Evolutionary conservation across 2,797 vertebrate genomes (phyloP).

Genomic region (Pseudomugil gertrudae): DNA sequence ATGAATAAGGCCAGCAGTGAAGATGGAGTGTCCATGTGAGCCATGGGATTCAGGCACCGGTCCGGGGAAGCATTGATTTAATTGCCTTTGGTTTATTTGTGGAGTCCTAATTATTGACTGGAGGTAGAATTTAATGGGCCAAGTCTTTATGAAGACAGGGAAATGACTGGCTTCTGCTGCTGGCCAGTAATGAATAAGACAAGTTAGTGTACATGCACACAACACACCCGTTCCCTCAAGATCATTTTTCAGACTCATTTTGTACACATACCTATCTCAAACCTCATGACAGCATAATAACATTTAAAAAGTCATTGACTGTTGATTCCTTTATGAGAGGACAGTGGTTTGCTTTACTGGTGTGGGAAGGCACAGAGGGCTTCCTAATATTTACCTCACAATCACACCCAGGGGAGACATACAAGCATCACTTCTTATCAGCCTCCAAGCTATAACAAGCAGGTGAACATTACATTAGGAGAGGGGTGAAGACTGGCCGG

Average conservation of each 20-base stretch:
- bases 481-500: constrained; percentile 58
- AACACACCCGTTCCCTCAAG: constrained; percentile 82
- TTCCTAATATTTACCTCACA: constrained; percentile 77
- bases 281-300: constrained; percentile 91
- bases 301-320: constrained; percentile 94
- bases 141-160: constrained; percentile 96
- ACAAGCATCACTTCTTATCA: constrained; percentile 80
- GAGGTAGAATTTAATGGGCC: constrained; percentile 98
- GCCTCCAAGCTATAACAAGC: constrained; percentile 78
- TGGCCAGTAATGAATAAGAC: constrained; percentile 91
- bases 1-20: constrained; percentile 79
- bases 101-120: constrained; percentile 99
- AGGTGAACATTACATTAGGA: constrained; percentile 70
- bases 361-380: constrained; percentile 79
- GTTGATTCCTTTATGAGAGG: constrained; percentile 91
- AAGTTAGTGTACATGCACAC: constrained; percentile 72
- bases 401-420: constrained; percentile 75
- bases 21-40: constrained; percentile 89
- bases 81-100: constrained; percentile 99
- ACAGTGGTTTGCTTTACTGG: constrained; percentile 87
- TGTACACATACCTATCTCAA: constrained; percentile 74
- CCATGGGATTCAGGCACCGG: constrained; percentile 85
- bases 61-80: constrained; percentile 95
- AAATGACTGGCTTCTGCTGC: constrained; percentile 91
- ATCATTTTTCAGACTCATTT: constrained; percentile 95